Evolutionary conservation across 2,113 vertebrate genomes (phyloP), one percentile per base, ranked within the genome.

Genomic region (Galemys pyrenaicus): DNA sequence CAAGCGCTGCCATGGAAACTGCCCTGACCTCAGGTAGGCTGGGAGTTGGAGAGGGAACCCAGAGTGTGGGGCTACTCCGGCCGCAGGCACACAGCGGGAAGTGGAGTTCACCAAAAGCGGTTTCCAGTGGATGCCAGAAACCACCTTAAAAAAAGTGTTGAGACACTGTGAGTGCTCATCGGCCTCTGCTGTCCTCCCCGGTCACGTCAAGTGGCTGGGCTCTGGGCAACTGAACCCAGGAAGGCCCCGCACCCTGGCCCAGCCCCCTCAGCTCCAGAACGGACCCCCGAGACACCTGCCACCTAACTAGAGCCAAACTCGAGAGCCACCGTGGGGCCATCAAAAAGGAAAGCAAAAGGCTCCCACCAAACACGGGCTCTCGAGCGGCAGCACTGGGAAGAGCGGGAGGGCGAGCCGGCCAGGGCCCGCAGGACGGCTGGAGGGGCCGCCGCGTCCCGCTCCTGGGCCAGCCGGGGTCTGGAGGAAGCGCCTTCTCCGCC

Each of bases 81-180:
- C 95, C 65, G 94, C 95, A 94, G 95, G 93, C 94, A 95, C 95
- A 83, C 92, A 93, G 93, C 82, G 91, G 95, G 96, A 96, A 90
- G 95, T 92, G 95, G 84, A 95, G 96, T 88, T 96, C 95, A 92
- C 93, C 95, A 96, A 96, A 94, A 96, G 96, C 77, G 92, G 96
- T 96, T 97, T 97, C 97, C 95, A 97, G 96, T 73, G 96, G 94
- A 95, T 78, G 92, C 95, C 94, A 97, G 96, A 97, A 96, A 96
- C 96, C 96, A 97, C 96, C 96, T 95, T 96, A 41, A 95, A 94
- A 94, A 95, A 88, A 96, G 97, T 49, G 94, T 92, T 93, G 96
- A 97, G 95, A 94, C 96, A 91, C 96, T 77, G 95, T 96, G 95
- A 96, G 94, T 84, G 94, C 92, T 96, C 92, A 95, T 28, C 68